phyloP scores from a whole-genome alignment of 2,888 invertebrate genomes.

The Drosophila atripex region DNA sequence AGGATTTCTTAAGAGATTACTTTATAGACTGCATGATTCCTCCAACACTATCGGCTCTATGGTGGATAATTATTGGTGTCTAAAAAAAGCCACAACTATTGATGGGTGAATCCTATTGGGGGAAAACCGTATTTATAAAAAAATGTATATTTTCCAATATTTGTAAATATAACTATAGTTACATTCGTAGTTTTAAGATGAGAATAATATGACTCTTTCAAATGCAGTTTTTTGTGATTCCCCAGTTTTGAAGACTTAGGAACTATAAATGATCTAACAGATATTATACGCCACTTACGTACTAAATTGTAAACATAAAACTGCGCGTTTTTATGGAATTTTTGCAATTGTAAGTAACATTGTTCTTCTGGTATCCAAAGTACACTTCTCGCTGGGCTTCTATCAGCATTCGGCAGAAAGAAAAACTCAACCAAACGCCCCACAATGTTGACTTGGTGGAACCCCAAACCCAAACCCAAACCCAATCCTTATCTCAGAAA shows the following conservation, averaged over 20 bases:
- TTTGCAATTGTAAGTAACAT: constrained; percentile 10
- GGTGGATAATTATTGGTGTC: not conserved
- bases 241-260: not conserved
- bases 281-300: no score
- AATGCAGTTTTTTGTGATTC: not conserved
- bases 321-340: not conserved
- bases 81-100: not conserved
- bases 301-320: not conserved
- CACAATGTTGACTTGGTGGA: constrained; percentile 4
- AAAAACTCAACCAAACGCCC: constrained; percentile 26
- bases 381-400: constrained; percentile 23
- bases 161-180: not conserved
- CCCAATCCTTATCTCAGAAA: constrained; percentile 21
- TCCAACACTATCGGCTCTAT: not conserved
- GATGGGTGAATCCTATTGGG: not conserved
- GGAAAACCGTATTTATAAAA: not conserved
- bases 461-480: not conserved
- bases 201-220: no score
- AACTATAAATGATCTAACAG: not conserved
- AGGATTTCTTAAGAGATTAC: constrained; percentile 6
- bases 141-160: not conserved
- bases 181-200: no score
- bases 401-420: constrained; percentile 31
- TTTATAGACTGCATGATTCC: not conserved
- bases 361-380: constrained; percentile 34